Base-by-base conservation (phyloP, 1,140 invertebrate species). In the Homalodisca vitripennis region DNA sequence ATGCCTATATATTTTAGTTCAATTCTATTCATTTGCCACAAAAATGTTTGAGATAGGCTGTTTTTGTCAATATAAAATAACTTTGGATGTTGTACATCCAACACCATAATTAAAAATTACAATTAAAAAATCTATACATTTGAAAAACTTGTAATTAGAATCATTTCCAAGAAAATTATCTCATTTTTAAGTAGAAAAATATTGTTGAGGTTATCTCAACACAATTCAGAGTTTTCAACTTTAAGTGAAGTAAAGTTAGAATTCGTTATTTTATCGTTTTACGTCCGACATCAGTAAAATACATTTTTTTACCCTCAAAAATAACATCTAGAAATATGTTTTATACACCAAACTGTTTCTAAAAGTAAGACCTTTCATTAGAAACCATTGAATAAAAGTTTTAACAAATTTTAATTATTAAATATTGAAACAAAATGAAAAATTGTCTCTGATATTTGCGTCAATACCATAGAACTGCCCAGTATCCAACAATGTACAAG, bases 151-250 rank as follows among this genome's bases (percentile, higher is more conserved):
- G 48, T 14, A 20, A 53, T 53, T 12, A 20, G 12, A 53, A 53
- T 53, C 20, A 53, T 53, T 53, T 53, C 48, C 6, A 53, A 53
- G 48, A 12, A 53, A 53, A 53, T 53, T 53, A 53, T 53, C 48
- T 22, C 48, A 3, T 53, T 53, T 53, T 53, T 53, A 53, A 53
- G 48, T 22, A 53, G 20, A 53, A 53, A 53, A 53, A 53, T 17
- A 6, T 12, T 53, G 12, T 53, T 41, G 48, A 22, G 20, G 48
- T 53, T 53, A 53, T 17, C 12, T 53, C 20, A 53, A 53, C 12
- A 53, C 48, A 53, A 53, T 53, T 53, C 48, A 53, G 48, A 53
- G 48, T 53, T 53, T 53, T 53, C 48, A 53, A 53, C 48, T 12
- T n/a, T 53, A 53, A 53, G 48, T 53, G 48, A 12, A 53, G 48